Evolutionary conservation across 2,888 invertebrate genomes (phyloP).

Genomic region (Dynastes grantii): DNA sequence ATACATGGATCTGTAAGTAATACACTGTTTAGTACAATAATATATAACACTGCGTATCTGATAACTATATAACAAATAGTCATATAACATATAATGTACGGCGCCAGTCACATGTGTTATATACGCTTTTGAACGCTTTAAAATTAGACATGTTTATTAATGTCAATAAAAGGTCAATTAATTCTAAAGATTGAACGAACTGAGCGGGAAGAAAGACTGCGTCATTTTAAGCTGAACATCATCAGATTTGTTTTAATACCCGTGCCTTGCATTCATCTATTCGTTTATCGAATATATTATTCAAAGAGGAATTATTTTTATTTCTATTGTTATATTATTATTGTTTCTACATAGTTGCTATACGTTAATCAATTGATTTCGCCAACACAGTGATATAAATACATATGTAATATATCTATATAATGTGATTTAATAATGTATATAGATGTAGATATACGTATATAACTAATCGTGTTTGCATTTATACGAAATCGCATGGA

Average conservation of each 20-base stretch:
- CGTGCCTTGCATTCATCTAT: conserved; percentile 43
- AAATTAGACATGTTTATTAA: conserved; percentile 66
- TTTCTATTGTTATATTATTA: neutral
- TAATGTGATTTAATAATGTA: too few species aligned
- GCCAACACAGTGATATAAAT: too few species aligned
- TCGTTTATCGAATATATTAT: conserved; percentile 18
- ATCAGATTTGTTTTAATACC: conserved; percentile 63
- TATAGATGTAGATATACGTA: neutral
- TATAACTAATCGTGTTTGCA: conserved; percentile 1
- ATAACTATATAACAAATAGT: too few species aligned
- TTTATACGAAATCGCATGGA: conserved; percentile 12
- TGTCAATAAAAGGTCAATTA: conserved; percentile 70
- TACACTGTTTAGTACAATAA: too few species aligned
- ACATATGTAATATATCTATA: too few species aligned
- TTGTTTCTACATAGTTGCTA: neutral
- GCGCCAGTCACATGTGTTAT: conserved; percentile 56
- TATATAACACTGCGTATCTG: neutral
- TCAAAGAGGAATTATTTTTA: neutral
- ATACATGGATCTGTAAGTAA: too few species aligned
- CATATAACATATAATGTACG: conserved; percentile 28
- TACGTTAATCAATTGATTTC: neutral
- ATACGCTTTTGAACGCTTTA: conserved; percentile 56
- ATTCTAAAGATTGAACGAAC: conserved; percentile 66
- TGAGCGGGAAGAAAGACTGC: conserved; percentile 60
- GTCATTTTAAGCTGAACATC: conserved; percentile 57